Base-by-base conservation (phyloP, 2,113 vertebrate genomes). In the Petrocephalus zakoni region DNA sequence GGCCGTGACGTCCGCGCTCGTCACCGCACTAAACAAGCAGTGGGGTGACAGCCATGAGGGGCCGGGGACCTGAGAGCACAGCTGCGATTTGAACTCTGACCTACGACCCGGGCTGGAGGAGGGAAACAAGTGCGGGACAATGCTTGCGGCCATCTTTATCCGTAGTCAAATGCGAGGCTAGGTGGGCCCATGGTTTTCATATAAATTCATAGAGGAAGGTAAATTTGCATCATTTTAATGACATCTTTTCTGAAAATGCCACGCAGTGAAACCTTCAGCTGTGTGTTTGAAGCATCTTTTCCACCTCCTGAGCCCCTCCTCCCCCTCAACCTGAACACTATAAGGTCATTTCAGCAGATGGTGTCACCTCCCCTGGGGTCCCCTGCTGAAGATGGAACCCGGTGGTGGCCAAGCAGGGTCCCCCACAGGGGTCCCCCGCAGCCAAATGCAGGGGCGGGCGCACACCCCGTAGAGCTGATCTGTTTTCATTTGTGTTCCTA, bases 311-410 rank as follows among this genome's bases (percentile, higher is more conserved):
- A 21, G 34, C 15, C 0, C 5, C 7, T n/a, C 29, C 64, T 46
- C 68, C 11, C 1, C 17, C 49, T 19, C 55, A 17, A 72, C 10
- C 58, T 19, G 58, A 42, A 21, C 47, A 51, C 22, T 75, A 75
- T 34, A 75, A 13, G 34, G 49, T 37, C 72, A 53, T 22, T 51
- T 81, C 34, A 81, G 46, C 87, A 88, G 87, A 88, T 88, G 72
- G 75, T 83, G 87, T 78, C 17, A 88, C 68, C 52, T 88, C 87
- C 52, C 72, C 52, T 46, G 11, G 72, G 51, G 21, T 37, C 19
- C 29, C 53, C 47, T 8, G 22, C 17, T 55, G 51, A 25, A 17
- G 21, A 53, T 47, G 22, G 47, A 22, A 46, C 47, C 11, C 2
- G 11, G 25, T 4, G 3, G 7, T 34, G 25, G 49, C 5, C 10